These are phyloP conservation scores for Cataglyphis altisquamis DNA, from an alignment of 2,888 invertebrate species.

Conservation along the genomic window DNA sequence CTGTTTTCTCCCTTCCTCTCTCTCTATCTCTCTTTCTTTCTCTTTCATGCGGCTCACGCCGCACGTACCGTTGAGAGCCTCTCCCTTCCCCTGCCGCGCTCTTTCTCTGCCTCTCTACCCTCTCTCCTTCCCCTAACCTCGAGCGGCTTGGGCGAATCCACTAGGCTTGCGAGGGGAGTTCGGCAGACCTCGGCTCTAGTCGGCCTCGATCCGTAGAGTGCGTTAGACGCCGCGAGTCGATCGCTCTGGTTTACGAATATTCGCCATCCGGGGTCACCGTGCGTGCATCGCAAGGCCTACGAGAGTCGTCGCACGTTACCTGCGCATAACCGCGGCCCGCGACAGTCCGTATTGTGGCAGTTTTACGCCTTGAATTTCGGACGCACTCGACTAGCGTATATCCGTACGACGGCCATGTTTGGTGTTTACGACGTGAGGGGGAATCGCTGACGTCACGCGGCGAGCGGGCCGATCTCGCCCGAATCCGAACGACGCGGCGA, in stretches of 20 bases:
- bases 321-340: conserved; percentile 55
- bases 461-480: conserved; percentile 78
- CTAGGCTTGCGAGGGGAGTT: conserved; percentile 81
- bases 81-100: conserved; percentile 68
- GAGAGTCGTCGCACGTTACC: conserved; percentile 49
- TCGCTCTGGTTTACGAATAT: conserved; percentile 70
- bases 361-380: conserved; percentile 71
- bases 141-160: conserved; percentile 85
- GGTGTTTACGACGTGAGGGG: conserved; percentile 86
- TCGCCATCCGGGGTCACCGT: conserved; percentile 48
- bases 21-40: conserved; percentile 53
- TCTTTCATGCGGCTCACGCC: conserved; percentile 58
- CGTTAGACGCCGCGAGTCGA: conserved; percentile 80
- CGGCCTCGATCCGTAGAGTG: conserved; percentile 86
- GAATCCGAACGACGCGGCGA: conserved; percentile 78
- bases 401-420: conserved; percentile 85
- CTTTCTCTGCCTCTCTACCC: conserved; percentile 68
- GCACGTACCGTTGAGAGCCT: conserved; percentile 74
- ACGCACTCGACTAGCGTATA: conserved; percentile 80
- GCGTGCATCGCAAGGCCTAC: conserved; percentile 42
- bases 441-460: conserved; percentile 84
- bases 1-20: conserved; percentile 66
- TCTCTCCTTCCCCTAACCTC: conserved; percentile 69
- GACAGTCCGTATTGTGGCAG: conserved; percentile 59
- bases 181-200: conserved; percentile 84